These are phyloP conservation scores for Cirrhinus molitorella DNA, from an alignment of 2,797 vertebrate genomes.

Conservation along the genomic window DNA sequence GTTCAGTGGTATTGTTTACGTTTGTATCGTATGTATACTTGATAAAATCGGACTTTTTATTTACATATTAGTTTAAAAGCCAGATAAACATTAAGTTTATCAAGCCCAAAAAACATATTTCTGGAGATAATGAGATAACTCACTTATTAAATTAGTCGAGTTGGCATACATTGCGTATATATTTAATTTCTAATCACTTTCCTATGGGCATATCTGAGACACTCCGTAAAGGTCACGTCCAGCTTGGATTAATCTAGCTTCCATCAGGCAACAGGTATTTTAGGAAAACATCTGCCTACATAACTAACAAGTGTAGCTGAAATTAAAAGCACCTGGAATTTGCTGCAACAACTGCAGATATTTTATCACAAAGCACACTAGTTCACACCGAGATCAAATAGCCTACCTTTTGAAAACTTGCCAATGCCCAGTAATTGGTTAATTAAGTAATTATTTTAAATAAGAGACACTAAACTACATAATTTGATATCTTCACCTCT, in stretches of 20 bases:
- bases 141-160: background rate
- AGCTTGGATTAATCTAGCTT: background rate
- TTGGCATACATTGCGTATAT: background rate
- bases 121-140: too few species aligned
- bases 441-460: background rate
- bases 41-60: too few species aligned
- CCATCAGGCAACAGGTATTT: slow-evolving; percentile 2
- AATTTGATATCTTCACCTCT: background rate
- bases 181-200: background rate
- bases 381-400: background rate
- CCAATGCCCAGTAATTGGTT: background rate
- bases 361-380: background rate
- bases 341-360: background rate
- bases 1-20: too few species aligned
- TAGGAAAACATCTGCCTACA: background rate
- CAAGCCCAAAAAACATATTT: too few species aligned
- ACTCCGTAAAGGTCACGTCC: background rate
- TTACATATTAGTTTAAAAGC: too few species aligned
- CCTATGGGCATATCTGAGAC: background rate
- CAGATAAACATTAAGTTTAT: too few species aligned
- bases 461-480: background rate
- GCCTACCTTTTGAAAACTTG: background rate
- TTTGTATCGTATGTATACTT: too few species aligned
- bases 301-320: background rate
- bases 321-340: background rate